Evolutionary conservation across 2,797 vertebrate genomes (phyloP).

Genomic region (Xenops minutus): DNA sequence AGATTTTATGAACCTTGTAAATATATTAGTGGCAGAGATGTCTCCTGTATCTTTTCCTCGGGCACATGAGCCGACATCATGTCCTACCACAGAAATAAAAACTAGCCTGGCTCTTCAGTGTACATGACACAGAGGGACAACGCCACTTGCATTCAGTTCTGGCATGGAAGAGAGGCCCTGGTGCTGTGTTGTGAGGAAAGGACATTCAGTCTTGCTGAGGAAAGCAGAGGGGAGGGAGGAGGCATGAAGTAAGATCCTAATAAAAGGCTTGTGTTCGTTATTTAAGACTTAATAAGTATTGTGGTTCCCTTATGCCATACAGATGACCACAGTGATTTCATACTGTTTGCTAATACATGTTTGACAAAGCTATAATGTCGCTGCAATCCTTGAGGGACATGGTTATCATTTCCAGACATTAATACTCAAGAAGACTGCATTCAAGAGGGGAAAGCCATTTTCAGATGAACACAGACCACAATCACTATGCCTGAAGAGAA

Average conservation of each 20-base stretch:
- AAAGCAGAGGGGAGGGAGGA: background rate
- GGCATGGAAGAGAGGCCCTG: background rate
- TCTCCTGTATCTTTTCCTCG: background rate
- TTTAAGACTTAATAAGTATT: background rate
- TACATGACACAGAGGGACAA: background rate
- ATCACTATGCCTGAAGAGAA: background rate
- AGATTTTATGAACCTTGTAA: background rate
- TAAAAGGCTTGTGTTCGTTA: no score
- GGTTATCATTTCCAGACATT: background rate
- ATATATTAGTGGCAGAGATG: background rate
- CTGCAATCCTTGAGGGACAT: background rate
- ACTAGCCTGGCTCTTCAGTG: background rate
- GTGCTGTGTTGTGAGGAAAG: background rate
- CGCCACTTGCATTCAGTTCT: background rate
- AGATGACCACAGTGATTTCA: background rate
- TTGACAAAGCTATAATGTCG: constrained; percentile 13
- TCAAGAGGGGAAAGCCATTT: background rate
- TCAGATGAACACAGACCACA: background rate
- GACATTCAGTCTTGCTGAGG: background rate
- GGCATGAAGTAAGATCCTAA: background rate
- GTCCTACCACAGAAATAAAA: background rate
- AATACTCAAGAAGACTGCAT: background rate
- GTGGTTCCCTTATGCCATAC: background rate
- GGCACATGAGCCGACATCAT: background rate
- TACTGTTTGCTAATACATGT: background rate